These are phyloP conservation scores for Microtus oregoni DNA, from an alignment of 2,113 vertebrate genomes.

Conservation along the genomic window DNA sequence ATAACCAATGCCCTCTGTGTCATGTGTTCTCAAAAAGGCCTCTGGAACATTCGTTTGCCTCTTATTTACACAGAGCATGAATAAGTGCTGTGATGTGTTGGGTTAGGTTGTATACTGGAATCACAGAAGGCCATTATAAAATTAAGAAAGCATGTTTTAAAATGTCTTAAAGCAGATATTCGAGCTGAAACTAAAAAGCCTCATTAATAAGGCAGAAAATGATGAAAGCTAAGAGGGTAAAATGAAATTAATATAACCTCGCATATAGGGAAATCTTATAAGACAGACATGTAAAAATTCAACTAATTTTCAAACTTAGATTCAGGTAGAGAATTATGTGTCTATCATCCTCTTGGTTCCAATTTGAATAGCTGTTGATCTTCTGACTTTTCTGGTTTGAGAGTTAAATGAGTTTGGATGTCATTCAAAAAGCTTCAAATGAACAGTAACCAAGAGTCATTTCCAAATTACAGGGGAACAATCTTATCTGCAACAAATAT, in stretches of 20 bases:
- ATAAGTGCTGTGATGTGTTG: background rate
- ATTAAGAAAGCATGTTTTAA: background rate
- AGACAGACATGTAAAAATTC: background rate
- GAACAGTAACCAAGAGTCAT: background rate
- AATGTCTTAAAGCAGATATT: background rate
- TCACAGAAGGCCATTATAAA: background rate
- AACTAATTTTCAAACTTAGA: conserved; percentile 24
- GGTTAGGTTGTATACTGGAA: background rate
- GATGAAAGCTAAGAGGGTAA: background rate
- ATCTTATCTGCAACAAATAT: conserved; percentile 5
- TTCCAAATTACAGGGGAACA: background rate
- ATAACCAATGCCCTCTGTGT: background rate
- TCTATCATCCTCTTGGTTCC: background rate
- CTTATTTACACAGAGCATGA: background rate
- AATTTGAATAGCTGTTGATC: background rate
- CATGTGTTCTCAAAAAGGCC: background rate
- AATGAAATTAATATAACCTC: background rate
- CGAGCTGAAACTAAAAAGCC: background rate
- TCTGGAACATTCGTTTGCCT: background rate
- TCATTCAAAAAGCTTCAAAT: background rate
- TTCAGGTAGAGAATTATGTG: background rate
- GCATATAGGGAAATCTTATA: background rate
- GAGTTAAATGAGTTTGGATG: conserved; percentile 29
- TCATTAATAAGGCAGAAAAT: background rate
- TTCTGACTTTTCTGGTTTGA: background rate